Evolutionary conservation across 1,140 invertebrate species (phyloP).

Genomic region (Proctacanthus coquilletti): DNA sequence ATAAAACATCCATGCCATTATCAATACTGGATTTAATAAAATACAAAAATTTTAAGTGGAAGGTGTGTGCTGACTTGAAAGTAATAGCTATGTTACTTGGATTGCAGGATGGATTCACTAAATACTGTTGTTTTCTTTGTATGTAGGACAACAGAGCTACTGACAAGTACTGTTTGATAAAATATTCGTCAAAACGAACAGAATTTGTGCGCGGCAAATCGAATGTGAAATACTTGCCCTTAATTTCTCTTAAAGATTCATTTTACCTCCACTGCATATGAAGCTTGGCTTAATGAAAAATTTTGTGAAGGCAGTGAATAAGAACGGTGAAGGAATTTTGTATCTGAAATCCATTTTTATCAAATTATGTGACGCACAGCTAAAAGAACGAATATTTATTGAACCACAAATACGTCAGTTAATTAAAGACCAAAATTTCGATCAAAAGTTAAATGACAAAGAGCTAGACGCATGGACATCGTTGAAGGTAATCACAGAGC

Average conservation of each 20-base stretch:
- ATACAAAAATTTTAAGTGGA: conserved; percentile 7
- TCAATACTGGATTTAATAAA: conserved; percentile 3
- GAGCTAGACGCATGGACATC: neutral
- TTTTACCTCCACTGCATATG: conserved; percentile 12
- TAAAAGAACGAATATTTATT: neutral
- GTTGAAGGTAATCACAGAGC: neutral
- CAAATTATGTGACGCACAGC: neutral
- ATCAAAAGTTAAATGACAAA: neutral
- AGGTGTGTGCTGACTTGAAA: conserved; percentile 3
- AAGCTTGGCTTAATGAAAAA: too few relatives aligned
- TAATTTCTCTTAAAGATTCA: neutral
- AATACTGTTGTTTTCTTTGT: conserved; percentile 24
- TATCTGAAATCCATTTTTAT: too few relatives aligned
- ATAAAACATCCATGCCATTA: neutral
- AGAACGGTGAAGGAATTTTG: too few relatives aligned
- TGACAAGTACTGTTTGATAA: conserved; percentile 10
- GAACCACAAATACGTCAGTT: neutral
- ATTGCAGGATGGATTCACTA: conserved; percentile 21
- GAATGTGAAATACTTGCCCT: conserved; percentile 14
- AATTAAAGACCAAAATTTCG: neutral
- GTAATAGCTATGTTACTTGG: conserved; percentile 11
- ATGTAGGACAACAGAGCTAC: conserved; percentile 18
- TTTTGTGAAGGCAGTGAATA: too few relatives aligned
- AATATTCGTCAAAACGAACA: conserved; percentile 12
- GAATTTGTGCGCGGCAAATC: conserved; percentile 9